phyloP scores from a whole-genome alignment of 2,888 invertebrate species.

The Copidosoma aretas region DNA sequence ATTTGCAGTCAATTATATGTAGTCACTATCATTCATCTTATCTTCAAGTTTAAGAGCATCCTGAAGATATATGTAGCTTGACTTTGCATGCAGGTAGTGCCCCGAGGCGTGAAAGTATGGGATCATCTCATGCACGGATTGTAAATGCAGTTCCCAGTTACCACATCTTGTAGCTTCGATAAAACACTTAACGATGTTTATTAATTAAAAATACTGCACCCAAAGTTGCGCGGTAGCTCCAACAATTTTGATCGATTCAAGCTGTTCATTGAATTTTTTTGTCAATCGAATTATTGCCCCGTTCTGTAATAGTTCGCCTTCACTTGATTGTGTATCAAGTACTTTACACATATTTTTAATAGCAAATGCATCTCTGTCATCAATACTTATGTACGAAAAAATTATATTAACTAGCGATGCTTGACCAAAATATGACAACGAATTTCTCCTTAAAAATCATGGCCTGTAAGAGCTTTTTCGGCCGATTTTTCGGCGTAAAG shows the following conservation, averaged over 20 bases:
- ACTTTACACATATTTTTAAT: background rate
- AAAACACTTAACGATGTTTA: constrained; percentile 48
- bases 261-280: background rate
- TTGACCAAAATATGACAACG: too few species aligned
- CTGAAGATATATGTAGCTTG: constrained; percentile 42
- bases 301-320: background rate
- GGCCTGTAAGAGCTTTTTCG: too few species aligned
- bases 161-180: constrained; percentile 51
- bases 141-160: constrained; percentile 51
- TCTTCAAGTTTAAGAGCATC: constrained; percentile 51
- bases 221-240: constrained; percentile 7
- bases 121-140: constrained; percentile 53
- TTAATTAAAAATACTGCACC: constrained; percentile 35
- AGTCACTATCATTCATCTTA: constrained; percentile 33
- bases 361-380: background rate
- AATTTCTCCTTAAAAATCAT: too few species aligned
- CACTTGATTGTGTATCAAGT: background rate
- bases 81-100: too few species aligned
- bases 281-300: background rate
- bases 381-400: background rate
- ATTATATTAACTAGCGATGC: background rate
- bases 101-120: constrained; percentile 44
- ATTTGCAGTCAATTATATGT: constrained; percentile 19
- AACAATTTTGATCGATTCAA: background rate
- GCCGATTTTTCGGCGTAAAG: too few species aligned